Base-by-base conservation (phyloP, 2,888 invertebrate genomes). In the Cistogaster globosa region DNA sequence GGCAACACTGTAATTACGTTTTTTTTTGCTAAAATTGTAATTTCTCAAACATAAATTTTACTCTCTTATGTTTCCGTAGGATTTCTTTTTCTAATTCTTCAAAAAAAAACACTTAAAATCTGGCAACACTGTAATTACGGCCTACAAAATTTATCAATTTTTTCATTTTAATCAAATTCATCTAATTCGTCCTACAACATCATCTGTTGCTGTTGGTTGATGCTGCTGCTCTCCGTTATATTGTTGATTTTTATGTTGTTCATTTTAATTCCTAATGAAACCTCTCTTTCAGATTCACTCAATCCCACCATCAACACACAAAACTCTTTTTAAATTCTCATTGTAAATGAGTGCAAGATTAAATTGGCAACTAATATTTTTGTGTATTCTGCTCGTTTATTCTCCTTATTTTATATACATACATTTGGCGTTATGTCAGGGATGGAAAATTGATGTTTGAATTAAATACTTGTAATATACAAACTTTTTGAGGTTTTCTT, bases 271-370 rank as follows among this genome's bases (percentile, higher is more conserved):
- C 55, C 4, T 9, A 22, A 48, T 38, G 9, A 36, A 74, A 32
- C 26, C 3, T 65, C 20, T 53, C 60, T 80, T 67, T 60, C 65
- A 69, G 18, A 71, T 55, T 45, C 76, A 76, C 63, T 71, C 62
- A 53, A 42, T 42, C 42, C 57, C 12, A 14, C 12, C 51, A 65
- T n/a, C 26, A 18, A 36, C 20, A 62, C 11, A 69, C 53, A 69
- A 72, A 60, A 62, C 51, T 63, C 57, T 51, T 68, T 57, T 68
- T 2, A 0, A 2, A 22, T 68, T 72, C 62, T 58, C 48, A 20
- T 63, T n/a, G 26, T 26, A 69, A 58, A 51, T 78, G 74, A 83
- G 83, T 79, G 69, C 42, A 67, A 83, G 60, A 55, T 83, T 77
- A 53, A 42, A 77, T 32, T 62, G 53, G 45, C 55, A 14, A 60